Evolutionary conservation across 2,797 vertebrate species (phyloP).

Genomic region (Gymnocypris eckloni): DNA sequence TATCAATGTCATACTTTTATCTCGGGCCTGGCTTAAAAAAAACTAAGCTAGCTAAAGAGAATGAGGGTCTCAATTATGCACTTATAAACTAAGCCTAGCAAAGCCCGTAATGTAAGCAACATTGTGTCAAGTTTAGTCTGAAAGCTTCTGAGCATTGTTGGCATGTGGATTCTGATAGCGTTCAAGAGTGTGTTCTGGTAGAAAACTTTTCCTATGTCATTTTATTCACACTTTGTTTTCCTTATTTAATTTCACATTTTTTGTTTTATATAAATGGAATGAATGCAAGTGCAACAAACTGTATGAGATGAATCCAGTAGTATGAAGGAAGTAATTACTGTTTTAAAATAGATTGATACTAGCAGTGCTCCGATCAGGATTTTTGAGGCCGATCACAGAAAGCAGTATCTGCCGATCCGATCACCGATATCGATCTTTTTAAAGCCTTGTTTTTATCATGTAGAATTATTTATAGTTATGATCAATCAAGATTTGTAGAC

Average conservation of each 20-base stretch:
- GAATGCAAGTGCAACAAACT: too few relatives aligned
- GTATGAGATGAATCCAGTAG: too few relatives aligned
- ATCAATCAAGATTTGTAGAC: too few relatives aligned
- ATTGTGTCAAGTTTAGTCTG: slow-evolving; percentile 55
- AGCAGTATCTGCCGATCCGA: too few relatives aligned
- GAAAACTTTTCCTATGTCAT: neutral
- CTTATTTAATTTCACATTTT: neutral
- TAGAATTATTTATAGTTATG: too few relatives aligned
- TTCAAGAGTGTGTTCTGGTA: neutral
- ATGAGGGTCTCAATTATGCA: slow-evolving; percentile 58
- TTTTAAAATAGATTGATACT: too few relatives aligned
- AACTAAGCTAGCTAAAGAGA: slow-evolving; percentile 39
- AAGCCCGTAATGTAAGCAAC: slow-evolving; percentile 62
- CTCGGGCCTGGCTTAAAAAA: slow-evolving; percentile 15
- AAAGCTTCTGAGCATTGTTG: slow-evolving; percentile 52
- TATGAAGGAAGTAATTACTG: too few relatives aligned
- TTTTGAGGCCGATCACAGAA: too few relatives aligned
- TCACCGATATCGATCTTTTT: too few relatives aligned
- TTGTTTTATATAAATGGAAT: too few relatives aligned
- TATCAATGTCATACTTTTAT: slow-evolving; percentile 23
- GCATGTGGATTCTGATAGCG: slow-evolving; percentile 29
- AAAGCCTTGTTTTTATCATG: too few relatives aligned
- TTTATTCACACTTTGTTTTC: neutral
- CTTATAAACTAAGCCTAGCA: slow-evolving; percentile 62
- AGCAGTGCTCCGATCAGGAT: too few relatives aligned